Conservation (phyloP, 1,140 invertebrate species). For the Zaprionus ornatus region DNA sequence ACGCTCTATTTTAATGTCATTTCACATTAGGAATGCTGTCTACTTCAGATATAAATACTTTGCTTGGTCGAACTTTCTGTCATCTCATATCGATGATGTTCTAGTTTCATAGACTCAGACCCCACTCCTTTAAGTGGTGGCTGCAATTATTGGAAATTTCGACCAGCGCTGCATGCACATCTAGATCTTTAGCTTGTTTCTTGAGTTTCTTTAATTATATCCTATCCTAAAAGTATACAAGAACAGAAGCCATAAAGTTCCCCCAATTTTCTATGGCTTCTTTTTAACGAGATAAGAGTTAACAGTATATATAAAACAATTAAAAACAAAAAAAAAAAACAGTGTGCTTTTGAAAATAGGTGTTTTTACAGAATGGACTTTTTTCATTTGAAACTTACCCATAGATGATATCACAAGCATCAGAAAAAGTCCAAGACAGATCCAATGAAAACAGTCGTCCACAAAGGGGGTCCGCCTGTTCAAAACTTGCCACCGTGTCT, state of each 20-base stretch:
- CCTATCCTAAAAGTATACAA: no score
- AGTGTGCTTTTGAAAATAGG: neutral
- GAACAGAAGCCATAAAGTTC: no score
- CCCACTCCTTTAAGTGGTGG: neutral
- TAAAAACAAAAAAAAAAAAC: no score
- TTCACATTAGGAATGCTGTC: slow-evolving; percentile 52
- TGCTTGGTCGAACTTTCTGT: slow-evolving; percentile 34
- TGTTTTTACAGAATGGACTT: no score
- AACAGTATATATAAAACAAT: no score
- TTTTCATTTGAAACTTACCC: slow-evolving; percentile 49
- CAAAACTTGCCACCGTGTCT: slow-evolving; percentile 33
- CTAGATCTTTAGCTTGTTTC: no score
- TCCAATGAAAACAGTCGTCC: slow-evolving; percentile 13
- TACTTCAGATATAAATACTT: neutral
- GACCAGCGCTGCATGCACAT: no score
- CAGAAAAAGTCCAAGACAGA: slow-evolving; percentile 32
- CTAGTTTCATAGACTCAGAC: neutral
- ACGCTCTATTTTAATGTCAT: slow-evolving; percentile 36
- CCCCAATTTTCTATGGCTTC: no score
- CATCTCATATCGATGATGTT: slow-evolving; percentile 7
- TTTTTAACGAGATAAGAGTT: no score
- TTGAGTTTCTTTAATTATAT: no score
- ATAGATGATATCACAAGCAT: slow-evolving; percentile 36
- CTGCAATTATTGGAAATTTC: neutral
- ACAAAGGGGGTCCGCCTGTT: slow-evolving; percentile 26